Conservation (phyloP, 2,113 vertebrate genomes). For the Agapornis roseicollis region DNA sequence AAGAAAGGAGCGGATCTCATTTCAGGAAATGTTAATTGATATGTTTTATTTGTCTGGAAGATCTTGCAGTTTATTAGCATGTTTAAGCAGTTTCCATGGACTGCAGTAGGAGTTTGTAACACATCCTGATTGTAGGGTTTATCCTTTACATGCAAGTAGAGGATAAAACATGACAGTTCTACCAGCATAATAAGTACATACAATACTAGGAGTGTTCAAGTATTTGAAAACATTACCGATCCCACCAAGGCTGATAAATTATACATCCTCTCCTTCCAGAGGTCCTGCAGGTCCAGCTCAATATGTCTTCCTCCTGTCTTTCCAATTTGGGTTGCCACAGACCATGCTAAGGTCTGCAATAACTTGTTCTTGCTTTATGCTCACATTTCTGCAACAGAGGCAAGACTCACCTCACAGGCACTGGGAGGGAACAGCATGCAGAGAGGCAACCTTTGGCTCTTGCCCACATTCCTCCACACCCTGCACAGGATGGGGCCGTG, state of each 20-base stretch:
- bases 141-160: neutral
- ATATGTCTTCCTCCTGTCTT: neutral
- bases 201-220: neutral
- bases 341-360: fast-evolving
- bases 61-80: neutral
- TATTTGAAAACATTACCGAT: neutral
- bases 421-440: neutral
- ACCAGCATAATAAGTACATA: neutral
- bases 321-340: neutral
- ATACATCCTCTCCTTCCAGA: neutral
- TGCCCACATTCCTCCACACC: neutral
- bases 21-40: neutral
- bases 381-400: neutral
- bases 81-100: neutral
- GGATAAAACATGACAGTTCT: neutral
- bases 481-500: fast-evolving
- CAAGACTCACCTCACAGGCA: neutral
- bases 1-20: neutral
- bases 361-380: neutral
- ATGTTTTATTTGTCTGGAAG: neutral
- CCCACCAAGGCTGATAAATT: neutral
- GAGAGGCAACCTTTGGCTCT: neutral
- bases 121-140: neutral
- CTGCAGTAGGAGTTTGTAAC: neutral
- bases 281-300: neutral